Evolutionary conservation across 2,888 invertebrate species (phyloP), one percentile per base, ranked within the genome.

Genomic region (Chaetogeoica ovagalla): DNA sequence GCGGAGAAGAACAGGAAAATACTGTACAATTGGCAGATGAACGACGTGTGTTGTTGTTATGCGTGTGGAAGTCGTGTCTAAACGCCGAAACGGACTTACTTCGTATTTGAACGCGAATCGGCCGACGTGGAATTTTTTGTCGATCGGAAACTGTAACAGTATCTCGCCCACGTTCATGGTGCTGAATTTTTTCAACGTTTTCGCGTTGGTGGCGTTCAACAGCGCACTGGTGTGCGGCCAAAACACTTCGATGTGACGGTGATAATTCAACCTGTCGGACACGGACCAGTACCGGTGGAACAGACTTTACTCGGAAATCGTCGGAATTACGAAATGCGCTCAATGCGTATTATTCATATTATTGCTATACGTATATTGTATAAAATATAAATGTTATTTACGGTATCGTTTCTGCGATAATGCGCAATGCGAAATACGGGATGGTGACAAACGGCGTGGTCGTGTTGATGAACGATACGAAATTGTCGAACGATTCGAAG

Each of bases 401-500:
- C 82, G 69, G 59, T 2, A 59, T 62, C 0, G 82, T 82, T 66
- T 74, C 73, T 1, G 81, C 68, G 1, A 72, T 73, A 19, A 82
- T 52, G 30, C 82, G 81, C n/a, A 81, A 43, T 2, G 79, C 82
- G 30, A 82, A 82, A 57, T 72, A 71, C 8, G 79, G 77, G 15
- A 82, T 82, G 17, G 77, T 69, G 17, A 63, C 30, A n/a, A 82
- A 82, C 21, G 82, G 82, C 15, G 81, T 82, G 11, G 82, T 81
- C 19, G 82, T 82, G 55, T 82, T 82, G 17, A 82, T 63, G 63
- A 81, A 79, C 21, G 71, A 70, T 52, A 71, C 71, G 48, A 82
- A 82, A 63, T 82, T 82, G 21, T 74, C 73, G 13, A 82, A 81
- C 21, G 82, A 82, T 39, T 82, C 81, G 52, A 82, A 82, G 19